These are phyloP conservation scores for Athalia circularis DNA, from an alignment of 2,888 invertebrate genomes.

Conservation along the genomic window DNA sequence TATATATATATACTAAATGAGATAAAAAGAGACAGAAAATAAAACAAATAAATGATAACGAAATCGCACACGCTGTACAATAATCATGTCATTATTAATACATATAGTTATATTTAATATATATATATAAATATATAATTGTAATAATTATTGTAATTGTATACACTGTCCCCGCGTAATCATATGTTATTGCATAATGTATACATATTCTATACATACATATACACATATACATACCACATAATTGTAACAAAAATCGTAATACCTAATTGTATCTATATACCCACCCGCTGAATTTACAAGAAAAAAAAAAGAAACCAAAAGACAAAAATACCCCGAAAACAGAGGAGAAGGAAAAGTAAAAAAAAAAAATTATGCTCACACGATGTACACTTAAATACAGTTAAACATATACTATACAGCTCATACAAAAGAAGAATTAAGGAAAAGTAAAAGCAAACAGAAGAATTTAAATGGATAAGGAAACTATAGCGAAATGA, in stretches of 20 bases:
- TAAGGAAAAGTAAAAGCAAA: constrained; percentile 11
- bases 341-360: constrained; percentile 46
- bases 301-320: neutral
- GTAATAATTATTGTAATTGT: neutral
- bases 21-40: neutral
- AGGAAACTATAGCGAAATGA: constrained; percentile 48
- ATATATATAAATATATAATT: constrained; percentile 1
- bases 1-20: neutral
- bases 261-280: constrained; percentile 51
- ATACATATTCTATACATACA: constrained; percentile 36
- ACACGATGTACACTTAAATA: constrained; percentile 39
- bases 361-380: neutral
- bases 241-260: no score
- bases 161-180: constrained; percentile 17
- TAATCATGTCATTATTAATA: constrained; percentile 56
- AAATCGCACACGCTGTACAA: constrained; percentile 60
- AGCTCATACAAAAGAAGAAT: neutral
- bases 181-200: constrained; percentile 48
- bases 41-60: neutral
- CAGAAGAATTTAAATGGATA: constrained; percentile 29
- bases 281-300: constrained; percentile 3
- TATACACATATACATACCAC: constrained; percentile 44
- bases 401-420: neutral
- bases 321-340: constrained; percentile 2
- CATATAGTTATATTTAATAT: no score